Base-by-base conservation (phyloP, 2,797 vertebrate genomes). In the Chiloscyllium punctatum region DNA sequence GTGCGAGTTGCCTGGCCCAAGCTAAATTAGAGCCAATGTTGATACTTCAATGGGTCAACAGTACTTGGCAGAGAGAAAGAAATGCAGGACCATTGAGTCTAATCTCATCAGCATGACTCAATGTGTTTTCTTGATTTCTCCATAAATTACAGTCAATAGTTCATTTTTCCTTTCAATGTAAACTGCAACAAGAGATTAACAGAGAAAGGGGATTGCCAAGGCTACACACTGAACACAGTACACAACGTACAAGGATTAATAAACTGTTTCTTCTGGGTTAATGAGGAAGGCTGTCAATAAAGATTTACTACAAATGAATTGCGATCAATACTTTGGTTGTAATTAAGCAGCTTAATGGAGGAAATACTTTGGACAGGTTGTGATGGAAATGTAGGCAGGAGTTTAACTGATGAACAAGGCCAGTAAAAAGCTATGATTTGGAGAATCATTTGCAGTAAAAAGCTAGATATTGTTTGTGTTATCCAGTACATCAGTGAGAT, bases 301-400 rank as follows among this genome's bases (percentile, higher is more conserved):
- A 96, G 96, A 96, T 96, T 96, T 95, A 96, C 95, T 95, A 95
- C 94, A 96, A 96, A 96, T 96, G 95, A 96, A 95, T 96, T 77
- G 95, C 87, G 90, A 96, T 96, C 96, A 96, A 96, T 96, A 96
- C 27, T 72, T 66, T 86, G 48, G 95, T 82, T 95, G 96, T 96
- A 96, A 96, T 96, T 96, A 96, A 95, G 96, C 95, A 94, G 94
- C 37, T 71, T 94, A 72, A 95, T 51, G 8, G 94, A 74, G 16
- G 27, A 57, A 95, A 77, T 74, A 30, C 25, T 57, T 95, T 9
- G 94, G 42, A 51, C 33, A 11, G 37, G 13, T 0, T 94, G 69
- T 27, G 53, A 91, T 33, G 5, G 21, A 25, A 91, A 15, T 2
- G 53, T 2, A 13, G 27, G 1, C 25, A 3, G 18, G 30, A 74